Conservation (phyloP, 92 coral and sea anemone species). For the Phymanthus crucifer region DNA sequence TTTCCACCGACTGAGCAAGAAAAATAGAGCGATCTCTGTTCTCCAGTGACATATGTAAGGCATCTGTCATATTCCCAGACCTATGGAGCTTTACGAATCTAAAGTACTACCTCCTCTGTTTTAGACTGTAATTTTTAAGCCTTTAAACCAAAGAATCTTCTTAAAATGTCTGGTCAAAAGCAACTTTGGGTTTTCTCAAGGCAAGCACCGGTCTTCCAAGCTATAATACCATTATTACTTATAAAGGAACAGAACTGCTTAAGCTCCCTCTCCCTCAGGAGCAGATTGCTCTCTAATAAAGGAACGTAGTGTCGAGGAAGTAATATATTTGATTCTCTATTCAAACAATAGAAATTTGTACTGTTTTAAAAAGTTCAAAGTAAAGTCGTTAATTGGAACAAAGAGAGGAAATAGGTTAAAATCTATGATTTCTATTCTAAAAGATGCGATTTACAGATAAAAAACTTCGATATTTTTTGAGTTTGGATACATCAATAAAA, state of each 20-base stretch:
- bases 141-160: slow-evolving; percentile 6
- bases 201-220: background rate
- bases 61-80: slow-evolving; percentile 90
- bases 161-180: background rate
- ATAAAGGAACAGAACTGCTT: background rate
- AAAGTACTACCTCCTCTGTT: slow-evolving; percentile 3
- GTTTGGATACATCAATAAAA: slow-evolving; percentile 26
- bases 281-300: slow-evolving; percentile 10
- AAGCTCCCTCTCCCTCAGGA: slow-evolving; percentile 13
- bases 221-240: background rate
- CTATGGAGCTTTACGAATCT: slow-evolving; percentile 10
- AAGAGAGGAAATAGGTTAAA: slow-evolving; percentile 26
- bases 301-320: slow-evolving; percentile 21
- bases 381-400: slow-evolving; percentile 32
- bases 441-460: slow-evolving; percentile 14
- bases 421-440: slow-evolving; percentile 1
- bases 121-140: slow-evolving; percentile 27
- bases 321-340: slow-evolving; percentile 17
- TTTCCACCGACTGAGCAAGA: slow-evolving; percentile 82
- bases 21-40: slow-evolving; percentile 67
- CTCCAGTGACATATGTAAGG: slow-evolving; percentile 74
- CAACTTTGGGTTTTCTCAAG: background rate
- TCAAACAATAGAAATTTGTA: slow-evolving; percentile 31
- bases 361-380: slow-evolving; percentile 30
- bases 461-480: slow-evolving; percentile 13